Evolutionary conservation across 2,888 invertebrate genomes (phyloP), one percentile per base, ranked within the genome.

Genomic region (Oscheius sp.): DNA sequence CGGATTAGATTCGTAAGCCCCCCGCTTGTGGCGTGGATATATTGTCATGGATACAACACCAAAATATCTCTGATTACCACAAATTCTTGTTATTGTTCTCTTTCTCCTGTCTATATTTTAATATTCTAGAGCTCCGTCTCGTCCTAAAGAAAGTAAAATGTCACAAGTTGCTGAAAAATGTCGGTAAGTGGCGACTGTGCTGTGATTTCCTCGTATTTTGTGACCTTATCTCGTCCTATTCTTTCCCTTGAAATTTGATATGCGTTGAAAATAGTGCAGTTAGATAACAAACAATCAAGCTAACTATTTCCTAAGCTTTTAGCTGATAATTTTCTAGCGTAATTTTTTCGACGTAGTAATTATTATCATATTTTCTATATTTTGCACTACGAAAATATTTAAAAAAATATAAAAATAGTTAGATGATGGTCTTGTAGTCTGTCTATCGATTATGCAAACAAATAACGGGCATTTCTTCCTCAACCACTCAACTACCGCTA

Each of bases 371-470:
- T n/a, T n/a, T n/a, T n/a, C n/a, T n/a, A n/a, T n/a, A n/a, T n/a
- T n/a, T n/a, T n/a, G n/a, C n/a, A n/a, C n/a, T n/a, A n/a, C n/a
- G 18, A 49, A 35, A 9, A 35, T 18, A 13, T 21, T 3, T 7
- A 55, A 55, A 55, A 55, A 13, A 13, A 7, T 9, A n/a, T 3
- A 16, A 61, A 23, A 43, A 61, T 61, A n/a, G 41, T 41, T 43
- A 7, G 58, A 35, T 21, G 49, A 29, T 35, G 9, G 58, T 61
- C 6, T 43, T 2, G 25, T 16, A 25, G 25, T 18, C n/a, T 18
- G 16, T 61, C 21, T 61, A 43, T 61, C 61, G 61, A 61, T 61
- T 61, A 41, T 61, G 61, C 61, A 43, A 61, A 61, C 61, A 61
- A 61, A 61, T 61, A 61, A 61, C 61, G 61, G 43, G 18, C 55